Evolutionary conservation across 35 echinoderm and acorn worm species (phyloP).

Genomic region (Apostichopus japonicus): DNA sequence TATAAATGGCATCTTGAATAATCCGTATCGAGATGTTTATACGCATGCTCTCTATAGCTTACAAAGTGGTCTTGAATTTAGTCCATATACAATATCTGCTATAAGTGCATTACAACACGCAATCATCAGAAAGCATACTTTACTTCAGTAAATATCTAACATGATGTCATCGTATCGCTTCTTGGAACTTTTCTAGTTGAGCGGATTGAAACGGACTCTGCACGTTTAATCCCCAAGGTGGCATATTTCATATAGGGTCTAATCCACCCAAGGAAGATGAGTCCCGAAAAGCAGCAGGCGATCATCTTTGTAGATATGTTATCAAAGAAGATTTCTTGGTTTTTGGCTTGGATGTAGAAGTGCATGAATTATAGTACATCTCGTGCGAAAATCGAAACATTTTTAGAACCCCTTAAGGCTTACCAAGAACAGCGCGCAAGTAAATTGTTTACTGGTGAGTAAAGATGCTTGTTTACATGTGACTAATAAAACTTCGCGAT

Average conservation of each 20-base stretch:
- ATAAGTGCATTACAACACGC: too few relatives aligned
- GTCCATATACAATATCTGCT: too few relatives aligned
- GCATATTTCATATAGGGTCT: not conserved
- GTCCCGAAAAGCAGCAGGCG: not conserved
- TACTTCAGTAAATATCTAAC: too few relatives aligned
- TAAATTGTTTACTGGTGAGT: not conserved
- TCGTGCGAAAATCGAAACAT: not conserved
- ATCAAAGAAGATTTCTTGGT: not conserved
- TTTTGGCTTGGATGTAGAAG: not conserved
- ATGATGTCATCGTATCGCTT: too few relatives aligned
- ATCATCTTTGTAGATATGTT: not conserved
- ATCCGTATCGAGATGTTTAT: too few relatives aligned
- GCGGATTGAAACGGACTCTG: too few relatives aligned
- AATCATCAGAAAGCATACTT: too few relatives aligned
- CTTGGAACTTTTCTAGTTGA: too few relatives aligned
- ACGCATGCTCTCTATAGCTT: too few relatives aligned
- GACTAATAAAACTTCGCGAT: too few relatives aligned
- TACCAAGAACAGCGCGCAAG: not conserved
- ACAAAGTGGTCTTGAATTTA: too few relatives aligned
- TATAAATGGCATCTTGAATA: too few relatives aligned
- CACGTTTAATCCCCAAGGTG: not conserved
- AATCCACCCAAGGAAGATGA: not conserved
- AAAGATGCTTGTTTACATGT: not conserved
- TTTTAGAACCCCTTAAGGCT: not conserved
- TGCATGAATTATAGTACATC: slow-evolving; percentile 2